phyloP scores from a whole-genome alignment of 92 coral and sea anemone genomes.

The Desmophyllum pertusum region DNA sequence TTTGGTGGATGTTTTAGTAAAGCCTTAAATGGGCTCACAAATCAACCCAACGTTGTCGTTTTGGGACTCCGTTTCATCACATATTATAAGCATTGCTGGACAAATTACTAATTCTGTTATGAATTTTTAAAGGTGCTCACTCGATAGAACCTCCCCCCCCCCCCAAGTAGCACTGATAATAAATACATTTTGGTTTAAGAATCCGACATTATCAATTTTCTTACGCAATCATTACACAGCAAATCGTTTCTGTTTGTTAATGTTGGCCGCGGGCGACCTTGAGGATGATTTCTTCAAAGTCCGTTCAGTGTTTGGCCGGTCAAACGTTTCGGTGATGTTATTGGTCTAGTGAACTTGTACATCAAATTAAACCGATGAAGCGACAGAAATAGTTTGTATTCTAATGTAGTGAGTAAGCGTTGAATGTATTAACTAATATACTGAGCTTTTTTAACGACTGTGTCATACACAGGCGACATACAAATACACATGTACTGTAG shows the following conservation, averaged over 20 bases:
- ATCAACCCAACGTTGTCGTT: no score
- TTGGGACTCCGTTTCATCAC: no score
- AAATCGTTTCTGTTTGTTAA: background rate
- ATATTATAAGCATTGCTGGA: no score
- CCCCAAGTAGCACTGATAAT: background rate
- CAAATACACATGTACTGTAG: no score
- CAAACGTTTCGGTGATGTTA: no score
- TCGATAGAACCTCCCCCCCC: background rate
- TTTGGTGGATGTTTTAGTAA: no score
- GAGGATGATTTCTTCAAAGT: background rate
- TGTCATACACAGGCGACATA: no score
- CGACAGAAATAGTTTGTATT: background rate
- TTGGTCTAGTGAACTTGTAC: background rate
- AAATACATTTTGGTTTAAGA: background rate
- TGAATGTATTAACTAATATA: background rate
- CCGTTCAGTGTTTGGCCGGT: background rate
- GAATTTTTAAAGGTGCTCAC: no score
- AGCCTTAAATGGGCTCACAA: no score
- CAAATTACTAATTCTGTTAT: no score
- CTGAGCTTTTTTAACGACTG: background rate
- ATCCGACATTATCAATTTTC: background rate
- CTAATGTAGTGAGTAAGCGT: background rate
- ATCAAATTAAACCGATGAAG: background rate
- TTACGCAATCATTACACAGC: background rate
- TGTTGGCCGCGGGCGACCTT: background rate